Evolutionary conservation across 1,140 invertebrate species (phyloP), one percentile per base, ranked within the genome.

Genomic region (Papilio polytes): DNA sequence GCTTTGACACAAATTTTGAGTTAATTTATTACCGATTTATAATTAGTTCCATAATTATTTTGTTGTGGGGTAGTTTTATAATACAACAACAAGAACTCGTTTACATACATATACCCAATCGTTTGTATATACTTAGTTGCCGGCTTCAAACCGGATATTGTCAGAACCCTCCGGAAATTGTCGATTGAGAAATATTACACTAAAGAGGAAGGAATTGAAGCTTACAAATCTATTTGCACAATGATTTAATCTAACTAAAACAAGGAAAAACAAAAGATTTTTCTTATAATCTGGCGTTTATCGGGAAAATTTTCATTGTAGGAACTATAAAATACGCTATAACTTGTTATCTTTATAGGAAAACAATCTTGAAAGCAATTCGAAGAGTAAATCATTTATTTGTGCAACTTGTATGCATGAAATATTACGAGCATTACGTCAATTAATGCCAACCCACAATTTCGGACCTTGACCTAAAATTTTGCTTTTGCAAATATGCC

Each of bases 151-250:
- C 18, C 77, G 77, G 77, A 78, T 22, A 41, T 78, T 78, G 41
- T 78, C 18, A 48, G 59, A n/a, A 63, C 77, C 77, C 59, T 44
- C 77, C 77, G 77, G 77, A 78, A 66, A 63, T 78, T 78, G 77
- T 78, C 59, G 36, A 78, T 78, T 66, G 77, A 78, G 56, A 63
- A 63, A 78, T 44, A 66, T 78, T 41, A 20, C 46, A 15, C 12
- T 46, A 41, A 74, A 46, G 63, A 31, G 63, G 63, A 70, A 70
- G 63, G 13, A 31, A 70, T 70, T 31, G 26, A 15, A 70, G 22
- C 31, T 31, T 70, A 70, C 63, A 36, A 70, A 70, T 70, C 26
- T 26, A 70, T 70, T 70, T 31, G 63, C 63, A 70, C 13, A 70
- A 15, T 70, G 4, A 22, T 59, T 22, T 63, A 63, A 63, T 26